phyloP scores from a whole-genome alignment of 1,140 invertebrate genomes.

The Diorhabda sublineata region DNA sequence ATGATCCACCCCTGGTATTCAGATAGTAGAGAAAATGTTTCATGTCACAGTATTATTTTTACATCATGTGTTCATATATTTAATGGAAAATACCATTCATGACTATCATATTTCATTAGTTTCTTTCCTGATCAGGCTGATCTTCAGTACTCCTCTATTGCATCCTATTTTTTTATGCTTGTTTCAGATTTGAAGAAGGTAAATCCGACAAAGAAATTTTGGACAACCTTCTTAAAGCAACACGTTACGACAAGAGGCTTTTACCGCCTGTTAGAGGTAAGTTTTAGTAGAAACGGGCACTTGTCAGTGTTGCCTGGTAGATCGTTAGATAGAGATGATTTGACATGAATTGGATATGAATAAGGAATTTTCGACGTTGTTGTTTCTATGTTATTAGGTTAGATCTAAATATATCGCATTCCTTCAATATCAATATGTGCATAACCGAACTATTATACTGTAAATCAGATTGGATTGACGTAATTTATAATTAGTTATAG shows the following conservation, averaged over 20 bases:
- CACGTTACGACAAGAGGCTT: constrained; percentile 82
- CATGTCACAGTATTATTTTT: too few species aligned
- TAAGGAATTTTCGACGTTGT: background rate
- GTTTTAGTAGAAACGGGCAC: constrained; percentile 26
- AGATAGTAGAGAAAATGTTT: too few species aligned
- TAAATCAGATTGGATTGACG: too few species aligned
- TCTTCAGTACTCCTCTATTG: too few species aligned
- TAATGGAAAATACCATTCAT: too few species aligned
- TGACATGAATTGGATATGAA: background rate
- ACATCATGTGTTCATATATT: too few species aligned
- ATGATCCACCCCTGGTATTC: too few species aligned
- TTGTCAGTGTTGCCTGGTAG: background rate
- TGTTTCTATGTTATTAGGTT: background rate
- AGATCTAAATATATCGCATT: background rate
- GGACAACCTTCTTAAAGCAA: constrained; percentile 73
- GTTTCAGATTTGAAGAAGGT: constrained; percentile 75
- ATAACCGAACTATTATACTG: too few species aligned
- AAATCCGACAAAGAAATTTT: constrained; percentile 87
- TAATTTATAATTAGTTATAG: too few species aligned
- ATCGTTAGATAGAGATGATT: background rate
- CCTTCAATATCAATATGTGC: too few species aligned
- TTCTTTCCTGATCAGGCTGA: too few species aligned
- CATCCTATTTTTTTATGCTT: constrained; percentile 21
- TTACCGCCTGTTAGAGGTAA: constrained; percentile 80
- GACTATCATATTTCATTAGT: too few species aligned